Evolutionary conservation across 1,140 invertebrate genomes (phyloP).

Genomic region (Drosophila funebris): DNA sequence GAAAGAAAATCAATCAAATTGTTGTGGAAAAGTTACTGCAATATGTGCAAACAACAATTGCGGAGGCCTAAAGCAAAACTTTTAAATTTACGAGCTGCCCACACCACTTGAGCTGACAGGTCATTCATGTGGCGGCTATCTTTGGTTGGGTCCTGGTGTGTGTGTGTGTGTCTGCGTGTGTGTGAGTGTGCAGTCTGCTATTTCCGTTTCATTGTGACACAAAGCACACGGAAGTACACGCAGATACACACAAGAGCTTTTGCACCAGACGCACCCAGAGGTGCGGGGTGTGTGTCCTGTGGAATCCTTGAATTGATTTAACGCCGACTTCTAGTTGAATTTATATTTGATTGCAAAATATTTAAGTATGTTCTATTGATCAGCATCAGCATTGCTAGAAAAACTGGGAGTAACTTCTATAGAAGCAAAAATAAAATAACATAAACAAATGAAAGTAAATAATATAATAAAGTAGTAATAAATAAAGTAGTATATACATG

Average conservation of each 20-base stretch:
- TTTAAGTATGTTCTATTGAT: background rate
- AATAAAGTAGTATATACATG: no score
- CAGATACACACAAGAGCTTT: constrained; percentile 26
- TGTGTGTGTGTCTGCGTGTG: background rate
- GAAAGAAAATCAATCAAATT: background rate
- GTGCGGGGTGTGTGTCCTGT: background rate
- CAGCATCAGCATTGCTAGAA: background rate
- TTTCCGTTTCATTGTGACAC: constrained; percentile 41
- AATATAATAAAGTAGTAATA: no score
- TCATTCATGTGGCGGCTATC: constrained; percentile 1
- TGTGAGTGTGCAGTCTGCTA: constrained; percentile 10
- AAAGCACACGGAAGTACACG: constrained; percentile 38
- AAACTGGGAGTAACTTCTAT: background rate
- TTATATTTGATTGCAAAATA: constrained; percentile 8
- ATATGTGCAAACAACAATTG: background rate
- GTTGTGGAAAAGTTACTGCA: background rate
- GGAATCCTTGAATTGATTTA: constrained; percentile 24
- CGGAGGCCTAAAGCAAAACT: background rate
- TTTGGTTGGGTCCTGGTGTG: background rate
- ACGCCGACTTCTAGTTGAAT: background rate
- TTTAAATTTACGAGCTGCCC: constrained; percentile 16
- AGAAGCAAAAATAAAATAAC: background rate
- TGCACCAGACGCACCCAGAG: constrained; percentile 6
- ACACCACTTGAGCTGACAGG: background rate
- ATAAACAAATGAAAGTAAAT: background rate